These are phyloP conservation scores for Lomographa bimaculata DNA, from an alignment of 2,888 invertebrate species.

Conservation along the genomic window DNA sequence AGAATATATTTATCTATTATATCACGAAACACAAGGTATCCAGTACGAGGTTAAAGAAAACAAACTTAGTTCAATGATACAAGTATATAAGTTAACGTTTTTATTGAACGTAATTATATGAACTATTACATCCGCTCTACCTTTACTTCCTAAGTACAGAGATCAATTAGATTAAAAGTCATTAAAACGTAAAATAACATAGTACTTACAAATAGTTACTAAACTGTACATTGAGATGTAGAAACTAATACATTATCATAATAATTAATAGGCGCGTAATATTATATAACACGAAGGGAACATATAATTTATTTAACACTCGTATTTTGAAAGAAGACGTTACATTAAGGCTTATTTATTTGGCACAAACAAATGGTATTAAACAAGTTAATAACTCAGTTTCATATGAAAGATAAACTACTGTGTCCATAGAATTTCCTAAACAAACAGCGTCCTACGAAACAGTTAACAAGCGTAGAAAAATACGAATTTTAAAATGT, in stretches of 20 bases:
- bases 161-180: slow-evolving; percentile 54
- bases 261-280: slow-evolving; percentile 37
- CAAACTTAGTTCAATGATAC: slow-evolving; percentile 45
- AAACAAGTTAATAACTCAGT: slow-evolving; percentile 16
- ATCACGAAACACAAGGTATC: no score
- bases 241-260: slow-evolving; percentile 41
- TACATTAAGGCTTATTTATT: slow-evolving; percentile 26
- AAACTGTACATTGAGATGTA: slow-evolving; percentile 54
- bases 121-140: slow-evolving; percentile 70
- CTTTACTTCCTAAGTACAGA: slow-evolving; percentile 54
- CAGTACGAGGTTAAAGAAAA: no score
- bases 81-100: slow-evolving; percentile 67
- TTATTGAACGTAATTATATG: slow-evolving; percentile 79
- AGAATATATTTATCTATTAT: no score
- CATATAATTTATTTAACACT: slow-evolving; percentile 32
- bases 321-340: slow-evolving; percentile 17
- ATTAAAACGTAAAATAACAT: slow-evolving; percentile 55
- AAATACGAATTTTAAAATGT: slow-evolving; percentile 47
- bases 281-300: slow-evolving; percentile 34
- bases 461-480: slow-evolving; percentile 58
- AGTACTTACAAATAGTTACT: slow-evolving; percentile 40
- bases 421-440: slow-evolving; percentile 25
- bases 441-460: slow-evolving; percentile 35
- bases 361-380: slow-evolving; percentile 30
- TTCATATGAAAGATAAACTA: slow-evolving; percentile 23